These are phyloP conservation scores for Acanthiza pusilla DNA, from an alignment of 2,797 vertebrate species.

Conservation along the genomic window DNA sequence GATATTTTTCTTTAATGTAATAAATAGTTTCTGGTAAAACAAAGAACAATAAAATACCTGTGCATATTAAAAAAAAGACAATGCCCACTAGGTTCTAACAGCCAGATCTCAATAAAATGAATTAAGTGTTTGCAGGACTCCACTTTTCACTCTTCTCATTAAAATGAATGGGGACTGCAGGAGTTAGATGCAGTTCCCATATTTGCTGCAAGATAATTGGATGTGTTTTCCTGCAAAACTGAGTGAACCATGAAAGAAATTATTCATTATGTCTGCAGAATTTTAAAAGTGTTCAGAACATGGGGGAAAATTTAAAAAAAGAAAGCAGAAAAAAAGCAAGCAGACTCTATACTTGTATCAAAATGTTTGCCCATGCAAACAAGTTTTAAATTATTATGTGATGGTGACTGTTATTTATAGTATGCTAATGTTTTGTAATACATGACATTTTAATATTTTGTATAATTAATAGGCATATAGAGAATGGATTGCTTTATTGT, in stretches of 20 bases:
- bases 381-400: background rate
- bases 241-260: background rate
- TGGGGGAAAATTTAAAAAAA: no score
- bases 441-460: background rate
- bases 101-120: background rate
- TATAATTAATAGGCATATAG: background rate
- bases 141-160: background rate
- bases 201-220: background rate
- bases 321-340: background rate
- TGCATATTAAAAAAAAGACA: background rate
- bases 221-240: background rate
- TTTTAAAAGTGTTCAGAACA: background rate
- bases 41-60: background rate
- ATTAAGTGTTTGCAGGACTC: background rate
- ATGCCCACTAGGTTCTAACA: background rate
- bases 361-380: background rate
- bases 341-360: rapidly evolving
- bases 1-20: background rate
- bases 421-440: background rate
- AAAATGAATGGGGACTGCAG: background rate
- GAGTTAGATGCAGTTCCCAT: background rate
- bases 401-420: background rate
- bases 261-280: background rate
- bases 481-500: background rate
- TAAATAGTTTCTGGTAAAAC: background rate